These are phyloP conservation scores for Cyprinodon brontotheroides DNA, from an alignment of 2,113 vertebrate genomes.

Conservation along the genomic window DNA sequence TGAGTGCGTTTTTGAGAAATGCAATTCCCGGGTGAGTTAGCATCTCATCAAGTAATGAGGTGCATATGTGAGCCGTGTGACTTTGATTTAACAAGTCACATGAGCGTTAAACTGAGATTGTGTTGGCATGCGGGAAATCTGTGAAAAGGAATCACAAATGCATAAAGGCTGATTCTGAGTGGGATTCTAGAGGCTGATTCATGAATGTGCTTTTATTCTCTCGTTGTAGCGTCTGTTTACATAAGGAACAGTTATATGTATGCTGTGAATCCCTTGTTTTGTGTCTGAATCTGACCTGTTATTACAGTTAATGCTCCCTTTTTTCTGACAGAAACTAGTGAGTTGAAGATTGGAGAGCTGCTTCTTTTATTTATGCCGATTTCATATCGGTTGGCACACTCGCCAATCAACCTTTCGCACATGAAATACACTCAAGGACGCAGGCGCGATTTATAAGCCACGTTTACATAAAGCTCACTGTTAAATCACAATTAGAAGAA, in stretches of 20 bases:
- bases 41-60: conserved; percentile 63
- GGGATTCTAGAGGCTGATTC: conserved; percentile 42
- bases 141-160: not conserved
- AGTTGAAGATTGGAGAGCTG: conserved; percentile 16
- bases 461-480: conserved; percentile 48
- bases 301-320: conserved; percentile 11
- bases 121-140: conserved; percentile 42
- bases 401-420: conserved; percentile 11
- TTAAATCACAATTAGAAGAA: conserved; percentile 68
- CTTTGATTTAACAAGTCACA: conserved; percentile 59
- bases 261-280: not conserved
- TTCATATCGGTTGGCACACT: conserved; percentile 37
- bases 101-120: conserved; percentile 44
- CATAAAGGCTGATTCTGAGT: conserved; percentile 20
- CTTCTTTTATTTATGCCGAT: conserved; percentile 32
- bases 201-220: conserved; percentile 30
- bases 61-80: conserved; percentile 52
- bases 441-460: conserved; percentile 24
- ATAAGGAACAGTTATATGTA: not conserved
- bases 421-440: not conserved
- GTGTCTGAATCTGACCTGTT: conserved; percentile 24
- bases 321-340: not conserved
- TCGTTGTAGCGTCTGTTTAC: not conserved
- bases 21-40: conserved; percentile 37
- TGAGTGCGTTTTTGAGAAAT: conserved; percentile 13